Evolutionary conservation across 1,140 invertebrate species (phyloP).

Genomic region (Caenorhabditis remanei): DNA sequence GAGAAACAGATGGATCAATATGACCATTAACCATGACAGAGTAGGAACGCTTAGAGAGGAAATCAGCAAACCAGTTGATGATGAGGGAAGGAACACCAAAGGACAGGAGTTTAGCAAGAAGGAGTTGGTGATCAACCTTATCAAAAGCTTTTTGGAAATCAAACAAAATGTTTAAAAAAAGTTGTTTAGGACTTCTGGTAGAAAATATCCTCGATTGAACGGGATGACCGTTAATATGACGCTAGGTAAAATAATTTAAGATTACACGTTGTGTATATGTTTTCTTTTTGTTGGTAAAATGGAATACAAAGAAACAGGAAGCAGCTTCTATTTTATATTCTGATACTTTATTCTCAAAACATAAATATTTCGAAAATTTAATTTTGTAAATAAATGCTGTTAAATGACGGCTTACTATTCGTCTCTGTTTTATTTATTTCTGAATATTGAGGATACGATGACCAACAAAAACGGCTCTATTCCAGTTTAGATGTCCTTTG

Average conservation of each 20-base stretch:
- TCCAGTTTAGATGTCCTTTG: too few species aligned
- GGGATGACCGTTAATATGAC: neutral
- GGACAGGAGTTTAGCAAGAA: neutral
- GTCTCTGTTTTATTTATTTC: too few species aligned
- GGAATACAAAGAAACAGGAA: too few species aligned
- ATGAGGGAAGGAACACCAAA: neutral
- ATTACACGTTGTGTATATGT: too few species aligned
- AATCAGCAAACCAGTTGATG: neutral
- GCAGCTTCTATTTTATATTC: too few species aligned
- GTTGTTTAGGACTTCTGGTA: too few species aligned
- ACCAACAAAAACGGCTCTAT: neutral
- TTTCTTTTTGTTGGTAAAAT: too few species aligned
- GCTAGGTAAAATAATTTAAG: neutral
- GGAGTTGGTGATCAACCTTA: neutral
- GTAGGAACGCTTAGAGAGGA: neutral
- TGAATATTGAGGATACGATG: neutral
- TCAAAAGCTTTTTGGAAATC: slow-evolving; percentile 10
- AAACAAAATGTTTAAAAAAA: neutral
- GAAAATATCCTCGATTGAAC: neutral
- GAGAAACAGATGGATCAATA: neutral
- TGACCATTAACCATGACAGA: neutral
- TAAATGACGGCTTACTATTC: too few species aligned
- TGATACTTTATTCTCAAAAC: too few species aligned
- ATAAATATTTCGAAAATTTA: too few species aligned
- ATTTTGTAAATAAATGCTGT: too few species aligned